A percentile compares a stretch with the other conserved stretches of the same genome.
Conservation (phyloP, 2,888 invertebrate species). For the Macaria liturata region DNA sequence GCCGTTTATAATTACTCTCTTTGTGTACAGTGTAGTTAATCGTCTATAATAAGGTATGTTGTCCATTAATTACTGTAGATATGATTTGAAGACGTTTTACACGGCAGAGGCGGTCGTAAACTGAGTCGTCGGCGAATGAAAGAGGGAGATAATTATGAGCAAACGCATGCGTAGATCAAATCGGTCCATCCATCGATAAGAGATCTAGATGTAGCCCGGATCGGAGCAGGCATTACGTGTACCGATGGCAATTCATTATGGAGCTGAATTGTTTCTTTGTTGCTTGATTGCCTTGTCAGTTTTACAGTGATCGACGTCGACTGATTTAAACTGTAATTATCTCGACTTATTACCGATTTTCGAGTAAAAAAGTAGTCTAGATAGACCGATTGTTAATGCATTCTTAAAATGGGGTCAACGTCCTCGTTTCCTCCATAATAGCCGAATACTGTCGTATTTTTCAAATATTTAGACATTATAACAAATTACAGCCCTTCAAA, state of each 20-base stretch:
- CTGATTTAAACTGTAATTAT: constrained; percentile 26
- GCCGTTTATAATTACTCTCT: constrained; percentile 44
- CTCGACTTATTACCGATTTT: constrained; percentile 30
- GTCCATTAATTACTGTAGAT: constrained; percentile 76
- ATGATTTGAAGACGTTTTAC: constrained; percentile 67
- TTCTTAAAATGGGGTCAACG: too few relatives aligned
- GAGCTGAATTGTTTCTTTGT: constrained; percentile 40
- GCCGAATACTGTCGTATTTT: too few relatives aligned
- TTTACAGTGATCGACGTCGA: constrained; percentile 24
- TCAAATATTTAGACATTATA: too few relatives aligned
- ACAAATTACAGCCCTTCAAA: too few relatives aligned
- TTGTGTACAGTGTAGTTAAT: constrained; percentile 61
- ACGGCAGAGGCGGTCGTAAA: constrained; percentile 70
- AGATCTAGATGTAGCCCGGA: constrained; percentile 60
- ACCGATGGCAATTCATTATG: constrained; percentile 55
- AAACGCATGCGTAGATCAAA: constrained; percentile 80
- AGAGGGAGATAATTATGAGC: constrained; percentile 78
- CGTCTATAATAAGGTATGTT: constrained; percentile 63
- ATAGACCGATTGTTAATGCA: background rate
- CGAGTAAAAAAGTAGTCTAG: constrained; percentile 10
- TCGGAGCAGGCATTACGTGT: constrained; percentile 56
- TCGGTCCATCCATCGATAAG: constrained; percentile 76
- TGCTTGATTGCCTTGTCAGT: constrained; percentile 28
- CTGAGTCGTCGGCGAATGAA: constrained; percentile 77
- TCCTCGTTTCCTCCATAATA: background rate